Evolutionary conservation across 2,113 vertebrate species (phyloP).

Genomic region (Ahaetulla prasina): DNA sequence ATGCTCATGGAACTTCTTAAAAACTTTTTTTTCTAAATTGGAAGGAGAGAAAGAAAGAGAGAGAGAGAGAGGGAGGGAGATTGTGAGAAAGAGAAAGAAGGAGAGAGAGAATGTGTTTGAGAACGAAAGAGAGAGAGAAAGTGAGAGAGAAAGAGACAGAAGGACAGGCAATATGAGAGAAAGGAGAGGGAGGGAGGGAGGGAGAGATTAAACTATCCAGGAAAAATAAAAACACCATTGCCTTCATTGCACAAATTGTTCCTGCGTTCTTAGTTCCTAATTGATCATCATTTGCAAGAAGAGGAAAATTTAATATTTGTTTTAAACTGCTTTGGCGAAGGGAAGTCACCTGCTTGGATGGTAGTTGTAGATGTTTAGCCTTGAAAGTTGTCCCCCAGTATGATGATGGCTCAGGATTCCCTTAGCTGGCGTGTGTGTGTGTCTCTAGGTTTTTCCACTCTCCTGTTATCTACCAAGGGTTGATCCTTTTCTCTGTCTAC

Average conservation of each 20-base stretch:
- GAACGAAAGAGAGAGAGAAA: neutral
- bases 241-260: neutral
- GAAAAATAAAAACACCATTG: neutral
- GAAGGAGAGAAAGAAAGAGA: neutral
- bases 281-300: neutral
- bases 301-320: neutral
- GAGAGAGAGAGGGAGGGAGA: too few species aligned
- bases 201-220: neutral
- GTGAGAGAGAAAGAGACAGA: neutral
- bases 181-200: neutral
- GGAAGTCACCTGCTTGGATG: constrained; percentile 65
- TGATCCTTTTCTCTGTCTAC: constrained; percentile 63
- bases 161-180: too few species aligned
- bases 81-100: too few species aligned
- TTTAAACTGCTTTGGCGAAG: neutral
- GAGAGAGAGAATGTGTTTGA: too few species aligned
- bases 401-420: neutral
- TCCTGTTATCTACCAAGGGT: constrained; percentile 69
- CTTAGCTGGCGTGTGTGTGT: neutral
- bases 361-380: constrained; percentile 19
- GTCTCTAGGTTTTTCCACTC: constrained; percentile 55
- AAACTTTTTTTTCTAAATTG: neutral
- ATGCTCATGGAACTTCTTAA: neutral
- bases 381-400: neutral
- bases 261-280: neutral